A percentile compares a stretch with the other conserved stretches of the same genome.
phyloP scores from a whole-genome alignment of 2,888 invertebrate genomes.

The Oligia fasciuncula region DNA sequence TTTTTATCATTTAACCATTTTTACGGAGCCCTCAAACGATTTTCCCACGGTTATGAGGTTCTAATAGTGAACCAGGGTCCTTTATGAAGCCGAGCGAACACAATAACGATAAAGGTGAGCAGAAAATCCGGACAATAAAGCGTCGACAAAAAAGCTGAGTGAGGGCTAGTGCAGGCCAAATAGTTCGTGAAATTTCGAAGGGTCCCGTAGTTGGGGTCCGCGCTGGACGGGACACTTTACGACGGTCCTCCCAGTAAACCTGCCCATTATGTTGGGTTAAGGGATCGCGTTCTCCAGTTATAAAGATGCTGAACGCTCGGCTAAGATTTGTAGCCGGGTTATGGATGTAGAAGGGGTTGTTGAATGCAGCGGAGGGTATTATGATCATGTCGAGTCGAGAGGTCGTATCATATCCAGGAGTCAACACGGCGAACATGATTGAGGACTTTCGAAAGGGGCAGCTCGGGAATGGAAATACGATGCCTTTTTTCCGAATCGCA shows the following conservation, averaged over 20 bases:
- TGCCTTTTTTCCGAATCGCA: slow-evolving; percentile 74
- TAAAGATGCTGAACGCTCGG: slow-evolving; percentile 88
- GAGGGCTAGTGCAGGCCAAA: slow-evolving; percentile 88
- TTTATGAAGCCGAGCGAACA: slow-evolving; percentile 89
- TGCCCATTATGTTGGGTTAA: slow-evolving; percentile 89
- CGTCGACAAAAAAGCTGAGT: slow-evolving; percentile 87
- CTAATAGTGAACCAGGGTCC: slow-evolving; percentile 87
- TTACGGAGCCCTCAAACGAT: slow-evolving; percentile 63
- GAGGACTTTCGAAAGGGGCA: slow-evolving; percentile 82
- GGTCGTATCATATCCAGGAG: slow-evolving; percentile 87
- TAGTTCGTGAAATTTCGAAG: slow-evolving; percentile 90
- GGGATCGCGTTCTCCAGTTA: slow-evolving; percentile 88
- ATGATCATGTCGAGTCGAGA: slow-evolving; percentile 88
- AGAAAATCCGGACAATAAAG: slow-evolving; percentile 90
- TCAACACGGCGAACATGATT: slow-evolving; percentile 87
- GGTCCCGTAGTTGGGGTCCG: slow-evolving; percentile 79
- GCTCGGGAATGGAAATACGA: slow-evolving; percentile 76
- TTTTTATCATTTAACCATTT: slow-evolving; percentile 65
- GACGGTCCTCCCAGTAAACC: slow-evolving; percentile 89
- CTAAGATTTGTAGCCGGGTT: slow-evolving; percentile 89
- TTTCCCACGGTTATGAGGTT: slow-evolving; percentile 90
- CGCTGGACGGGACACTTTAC: slow-evolving; percentile 87
- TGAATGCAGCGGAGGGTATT: slow-evolving; percentile 85
- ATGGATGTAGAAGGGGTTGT: slow-evolving; percentile 89
- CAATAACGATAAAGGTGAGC: slow-evolving; percentile 90